phyloP scores from a whole-genome alignment of 2,113 vertebrate species.

The Anarhynchus alexandrinus region DNA sequence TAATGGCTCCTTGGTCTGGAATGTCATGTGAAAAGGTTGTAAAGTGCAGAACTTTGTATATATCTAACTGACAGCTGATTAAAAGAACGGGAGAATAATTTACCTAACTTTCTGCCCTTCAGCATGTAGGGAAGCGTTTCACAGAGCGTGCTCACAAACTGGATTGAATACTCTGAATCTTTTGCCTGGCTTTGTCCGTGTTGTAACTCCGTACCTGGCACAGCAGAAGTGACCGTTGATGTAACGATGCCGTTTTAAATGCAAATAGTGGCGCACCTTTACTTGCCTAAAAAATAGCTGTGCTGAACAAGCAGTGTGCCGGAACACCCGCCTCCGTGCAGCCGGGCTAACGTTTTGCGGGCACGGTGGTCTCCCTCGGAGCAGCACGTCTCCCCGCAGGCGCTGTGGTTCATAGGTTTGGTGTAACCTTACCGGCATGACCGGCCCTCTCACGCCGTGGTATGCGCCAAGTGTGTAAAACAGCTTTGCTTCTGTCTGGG shows the following conservation, averaged over 20 bases:
- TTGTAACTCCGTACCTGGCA: neutral
- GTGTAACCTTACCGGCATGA: accelerated
- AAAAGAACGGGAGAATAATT: neutral
- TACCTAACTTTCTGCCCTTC: neutral
- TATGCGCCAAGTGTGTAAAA: too few species aligned
- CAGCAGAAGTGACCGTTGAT: neutral
- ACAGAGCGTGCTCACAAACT: accelerated
- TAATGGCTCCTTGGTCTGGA: neutral
- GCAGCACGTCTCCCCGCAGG: neutral
- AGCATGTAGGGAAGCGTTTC: neutral
- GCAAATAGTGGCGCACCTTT: too few species aligned
- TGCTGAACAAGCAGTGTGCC: neutral
- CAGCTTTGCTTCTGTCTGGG: too few species aligned
- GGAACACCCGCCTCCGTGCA: too few species aligned
- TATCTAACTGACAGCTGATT: neutral
- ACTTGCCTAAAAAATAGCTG: neutral
- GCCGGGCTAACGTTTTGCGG: accelerated
- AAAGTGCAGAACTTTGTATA: neutral
- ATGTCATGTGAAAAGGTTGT: neutral
- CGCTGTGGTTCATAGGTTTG: accelerated
- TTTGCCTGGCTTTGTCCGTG: neutral
- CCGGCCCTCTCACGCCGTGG: too few species aligned
- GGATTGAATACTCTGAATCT: neutral
- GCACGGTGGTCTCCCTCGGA: neutral
- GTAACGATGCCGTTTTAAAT: neutral